Evolutionary conservation across 2,797 vertebrate species (phyloP).

Genomic region (Peromyscus aztecus): DNA sequence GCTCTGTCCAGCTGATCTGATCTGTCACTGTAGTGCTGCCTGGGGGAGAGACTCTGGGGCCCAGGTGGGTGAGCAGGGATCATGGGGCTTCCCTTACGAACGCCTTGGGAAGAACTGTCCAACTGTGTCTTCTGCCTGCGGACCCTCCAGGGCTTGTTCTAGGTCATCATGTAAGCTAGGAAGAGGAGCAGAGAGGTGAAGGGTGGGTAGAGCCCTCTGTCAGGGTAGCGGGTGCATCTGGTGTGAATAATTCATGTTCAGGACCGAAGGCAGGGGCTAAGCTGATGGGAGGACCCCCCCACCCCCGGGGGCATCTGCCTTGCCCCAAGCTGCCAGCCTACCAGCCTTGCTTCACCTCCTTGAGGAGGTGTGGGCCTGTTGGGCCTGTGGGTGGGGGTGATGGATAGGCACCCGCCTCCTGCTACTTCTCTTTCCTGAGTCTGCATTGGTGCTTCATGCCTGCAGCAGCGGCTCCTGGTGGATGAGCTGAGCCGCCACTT

Average conservation of each 20-base stretch:
- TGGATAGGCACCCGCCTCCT: constrained; percentile 10
- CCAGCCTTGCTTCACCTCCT: not conserved
- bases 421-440: not conserved
- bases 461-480: not conserved
- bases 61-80: not conserved
- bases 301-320: not conserved
- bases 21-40: not conserved
- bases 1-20: not conserved
- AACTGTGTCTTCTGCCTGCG: not conserved
- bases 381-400: not conserved
- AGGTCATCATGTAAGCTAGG: not conserved
- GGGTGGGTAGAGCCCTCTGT: not conserved
- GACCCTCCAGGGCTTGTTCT: not conserved
- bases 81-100: not conserved
- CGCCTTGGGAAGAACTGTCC: not conserved
- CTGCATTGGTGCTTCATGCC: not conserved
- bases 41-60: not conserved
- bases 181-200: not conserved
- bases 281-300: fast-evolving
- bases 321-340: not conserved
- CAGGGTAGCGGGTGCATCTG: not conserved
- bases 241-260: not conserved
- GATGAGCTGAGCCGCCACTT: not conserved
- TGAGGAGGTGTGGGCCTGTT: not conserved
- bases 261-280: not conserved